These are phyloP conservation scores for Lasioglossum pauxillum DNA, from an alignment of 2,888 invertebrate genomes.

Conservation along the genomic window DNA sequence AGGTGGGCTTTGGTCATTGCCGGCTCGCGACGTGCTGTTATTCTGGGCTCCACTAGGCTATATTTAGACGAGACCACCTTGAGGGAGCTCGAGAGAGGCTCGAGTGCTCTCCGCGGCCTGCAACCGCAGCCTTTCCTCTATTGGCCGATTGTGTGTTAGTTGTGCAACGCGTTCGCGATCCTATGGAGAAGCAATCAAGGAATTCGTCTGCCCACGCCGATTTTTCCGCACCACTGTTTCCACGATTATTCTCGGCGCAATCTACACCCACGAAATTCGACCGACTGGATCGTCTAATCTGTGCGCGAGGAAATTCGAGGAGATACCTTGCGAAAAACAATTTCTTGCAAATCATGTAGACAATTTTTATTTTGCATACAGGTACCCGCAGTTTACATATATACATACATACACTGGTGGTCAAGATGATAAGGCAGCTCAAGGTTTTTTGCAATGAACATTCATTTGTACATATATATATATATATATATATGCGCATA, in stretches of 20 bases:
- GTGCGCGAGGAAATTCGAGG: neutral
- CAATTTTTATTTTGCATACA: neutral
- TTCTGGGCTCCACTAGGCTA: conserved; percentile 82
- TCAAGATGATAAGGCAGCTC: too few relatives aligned
- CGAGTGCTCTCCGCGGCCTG: conserved; percentile 59
- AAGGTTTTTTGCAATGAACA: too few relatives aligned
- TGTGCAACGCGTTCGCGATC: conserved; percentile 62
- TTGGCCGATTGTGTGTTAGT: conserved; percentile 56
- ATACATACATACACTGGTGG: too few relatives aligned
- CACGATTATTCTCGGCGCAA: neutral
- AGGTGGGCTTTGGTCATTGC: conserved; percentile 80
- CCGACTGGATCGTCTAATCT: neutral
- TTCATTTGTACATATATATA: too few relatives aligned
- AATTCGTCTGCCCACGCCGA: conserved; percentile 50
- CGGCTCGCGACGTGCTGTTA: conserved; percentile 79
- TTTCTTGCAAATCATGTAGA: neutral
- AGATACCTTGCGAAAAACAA: neutral
- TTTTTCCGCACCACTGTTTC: conserved; percentile 5
- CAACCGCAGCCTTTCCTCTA: conserved; percentile 64
- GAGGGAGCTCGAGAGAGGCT: conserved; percentile 75
- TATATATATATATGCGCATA: too few relatives aligned
- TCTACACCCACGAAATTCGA: neutral
- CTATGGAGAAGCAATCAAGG: conserved; percentile 47
- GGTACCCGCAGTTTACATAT: too few relatives aligned
- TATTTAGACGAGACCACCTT: conserved; percentile 84